These are phyloP conservation scores for Muntiacus muntjak DNA, from an alignment of 2,113 vertebrate species.

Conservation along the genomic window DNA sequence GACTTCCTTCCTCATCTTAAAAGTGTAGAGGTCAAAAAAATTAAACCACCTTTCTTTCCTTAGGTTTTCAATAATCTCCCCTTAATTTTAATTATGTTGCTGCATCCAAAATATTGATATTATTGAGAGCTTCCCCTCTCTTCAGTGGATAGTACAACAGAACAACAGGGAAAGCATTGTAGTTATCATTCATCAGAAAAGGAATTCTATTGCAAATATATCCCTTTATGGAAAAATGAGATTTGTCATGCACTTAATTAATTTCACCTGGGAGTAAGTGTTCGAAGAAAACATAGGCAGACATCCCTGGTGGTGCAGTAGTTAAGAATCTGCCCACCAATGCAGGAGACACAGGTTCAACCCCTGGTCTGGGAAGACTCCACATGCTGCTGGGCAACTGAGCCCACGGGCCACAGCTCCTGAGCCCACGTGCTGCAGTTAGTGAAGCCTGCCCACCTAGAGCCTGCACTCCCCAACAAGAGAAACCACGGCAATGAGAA, in stretches of 20 bases:
- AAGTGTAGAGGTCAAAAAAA: background rate
- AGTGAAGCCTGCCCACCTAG: background rate
- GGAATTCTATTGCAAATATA: background rate
- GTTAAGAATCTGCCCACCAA: background rate
- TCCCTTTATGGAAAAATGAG: background rate
- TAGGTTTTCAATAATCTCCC: background rate
- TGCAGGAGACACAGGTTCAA: background rate
- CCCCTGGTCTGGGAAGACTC: background rate
- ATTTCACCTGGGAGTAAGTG: background rate
- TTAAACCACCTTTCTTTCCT: background rate
- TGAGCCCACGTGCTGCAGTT: background rate
- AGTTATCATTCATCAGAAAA: background rate
- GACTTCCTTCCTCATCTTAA: background rate
- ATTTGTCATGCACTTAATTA: background rate
- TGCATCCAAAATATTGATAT: background rate
- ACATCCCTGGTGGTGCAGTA: background rate
- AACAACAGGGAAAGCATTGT: background rate
- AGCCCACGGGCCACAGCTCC: background rate
- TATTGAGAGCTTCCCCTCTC: background rate
- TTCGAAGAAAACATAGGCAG: background rate
- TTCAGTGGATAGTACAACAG: background rate
- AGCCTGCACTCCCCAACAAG: background rate
- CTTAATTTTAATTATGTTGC: background rate
- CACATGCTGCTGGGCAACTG: background rate
- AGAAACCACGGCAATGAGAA: background rate